phyloP scores from a whole-genome alignment of 2,113 vertebrate genomes.

The Rhipidura dahli region DNA sequence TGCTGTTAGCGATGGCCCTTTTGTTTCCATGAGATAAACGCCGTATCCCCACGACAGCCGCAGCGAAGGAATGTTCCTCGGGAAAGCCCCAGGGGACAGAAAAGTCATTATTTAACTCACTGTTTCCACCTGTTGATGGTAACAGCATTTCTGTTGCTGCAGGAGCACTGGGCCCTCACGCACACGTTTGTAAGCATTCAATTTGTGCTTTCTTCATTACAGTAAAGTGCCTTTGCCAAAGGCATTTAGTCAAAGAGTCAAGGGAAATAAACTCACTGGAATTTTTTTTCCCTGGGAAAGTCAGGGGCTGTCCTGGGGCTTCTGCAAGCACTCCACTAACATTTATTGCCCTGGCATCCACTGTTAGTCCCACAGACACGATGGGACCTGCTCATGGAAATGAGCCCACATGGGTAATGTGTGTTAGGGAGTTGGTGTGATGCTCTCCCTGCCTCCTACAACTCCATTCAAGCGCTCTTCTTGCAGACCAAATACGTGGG shows the following conservation, averaged over 20 bases:
- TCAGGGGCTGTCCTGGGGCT: neutral
- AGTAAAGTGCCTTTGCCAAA: neutral
- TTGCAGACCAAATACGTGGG: neutral
- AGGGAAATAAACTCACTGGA: neutral
- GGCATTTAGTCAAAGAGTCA: neutral
- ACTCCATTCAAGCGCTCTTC: neutral
- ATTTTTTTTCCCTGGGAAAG: neutral
- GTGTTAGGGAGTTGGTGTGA: neutral
- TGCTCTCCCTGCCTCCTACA: neutral
- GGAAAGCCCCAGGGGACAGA: neutral
- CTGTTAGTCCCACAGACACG: neutral
- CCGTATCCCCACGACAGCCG: rapidly evolving
- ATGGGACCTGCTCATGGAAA: neutral
- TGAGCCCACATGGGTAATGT: neutral
- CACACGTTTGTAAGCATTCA: neutral
- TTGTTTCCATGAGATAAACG: neutral
- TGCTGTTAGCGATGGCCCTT: neutral
- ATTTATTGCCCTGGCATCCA: neutral
- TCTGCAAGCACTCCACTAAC: neutral
- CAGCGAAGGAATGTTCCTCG: rapidly evolving
- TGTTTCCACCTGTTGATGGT: neutral
- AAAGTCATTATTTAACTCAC: neutral
- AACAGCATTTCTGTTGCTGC: neutral
- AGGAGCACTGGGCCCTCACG: rapidly evolving
- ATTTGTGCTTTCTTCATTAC: neutral